phyloP scores from a whole-genome alignment of 2,888 invertebrate species.

The Lepidonotus clava region DNA sequence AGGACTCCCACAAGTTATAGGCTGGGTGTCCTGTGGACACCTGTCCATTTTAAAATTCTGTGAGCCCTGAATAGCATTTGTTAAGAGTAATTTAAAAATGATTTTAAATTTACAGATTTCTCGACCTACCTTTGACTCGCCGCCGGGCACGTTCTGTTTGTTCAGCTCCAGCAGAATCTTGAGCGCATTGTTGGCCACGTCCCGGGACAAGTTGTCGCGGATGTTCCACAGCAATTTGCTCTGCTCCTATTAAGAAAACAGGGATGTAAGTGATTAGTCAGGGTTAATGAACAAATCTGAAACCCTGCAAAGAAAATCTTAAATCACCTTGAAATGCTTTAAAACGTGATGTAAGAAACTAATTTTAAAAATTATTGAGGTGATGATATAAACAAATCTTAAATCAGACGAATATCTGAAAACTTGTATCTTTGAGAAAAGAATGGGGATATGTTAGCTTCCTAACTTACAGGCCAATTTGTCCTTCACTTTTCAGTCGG shows the following conservation, averaged over 20 bases:
- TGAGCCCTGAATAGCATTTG: background rate
- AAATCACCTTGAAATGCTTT: too few species aligned
- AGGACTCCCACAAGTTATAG: too few species aligned
- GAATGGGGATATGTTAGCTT: too few species aligned
- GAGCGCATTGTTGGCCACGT: conserved; percentile 85
- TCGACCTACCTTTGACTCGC: conserved; percentile 85
- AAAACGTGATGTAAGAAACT: too few species aligned
- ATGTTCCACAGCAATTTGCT: conserved; percentile 86
- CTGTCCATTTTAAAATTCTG: background rate
- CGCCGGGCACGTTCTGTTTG: conserved; percentile 86
- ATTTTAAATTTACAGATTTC: background rate
- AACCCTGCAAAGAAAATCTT: too few species aligned
- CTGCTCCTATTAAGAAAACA: conserved; percentile 83
- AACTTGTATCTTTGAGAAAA: too few species aligned
- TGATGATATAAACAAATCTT: too few species aligned
- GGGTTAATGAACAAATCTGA: background rate
- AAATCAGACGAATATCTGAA: too few species aligned
- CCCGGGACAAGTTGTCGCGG: conserved; percentile 84
- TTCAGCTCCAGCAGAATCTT: conserved; percentile 87
- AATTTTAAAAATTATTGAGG: too few species aligned
- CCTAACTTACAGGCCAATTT: too few species aligned
- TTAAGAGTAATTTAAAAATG: background rate
- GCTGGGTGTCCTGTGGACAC: too few species aligned
- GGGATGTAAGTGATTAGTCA: conserved; percentile 9
- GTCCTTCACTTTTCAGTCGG: too few species aligned